Conservation (phyloP, 2,113 vertebrate species). For the Oryzias celebensis region DNA sequence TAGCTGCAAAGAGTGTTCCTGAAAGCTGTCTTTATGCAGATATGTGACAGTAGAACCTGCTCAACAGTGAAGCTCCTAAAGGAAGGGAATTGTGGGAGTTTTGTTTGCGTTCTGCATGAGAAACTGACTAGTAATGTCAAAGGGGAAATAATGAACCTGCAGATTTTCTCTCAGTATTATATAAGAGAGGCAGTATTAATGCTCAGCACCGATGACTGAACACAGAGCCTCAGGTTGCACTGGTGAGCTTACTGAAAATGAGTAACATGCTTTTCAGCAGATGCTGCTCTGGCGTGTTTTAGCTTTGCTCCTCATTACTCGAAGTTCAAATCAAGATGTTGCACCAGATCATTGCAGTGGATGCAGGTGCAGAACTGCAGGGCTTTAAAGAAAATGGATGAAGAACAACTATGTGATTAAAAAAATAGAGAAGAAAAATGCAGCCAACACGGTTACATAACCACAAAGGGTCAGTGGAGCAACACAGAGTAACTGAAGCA, state of each 20-base stretch:
- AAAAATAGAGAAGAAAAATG: too few relatives aligned
- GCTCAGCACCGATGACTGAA: slow-evolving; percentile 32
- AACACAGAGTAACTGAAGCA: too few relatives aligned
- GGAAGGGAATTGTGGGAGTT: slow-evolving; percentile 31
- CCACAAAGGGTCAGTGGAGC: too few relatives aligned
- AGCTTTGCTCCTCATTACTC: too few relatives aligned
- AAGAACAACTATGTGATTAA: too few relatives aligned
- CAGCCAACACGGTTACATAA: too few relatives aligned
- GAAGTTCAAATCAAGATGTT: too few relatives aligned
- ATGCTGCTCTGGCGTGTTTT: too few relatives aligned
- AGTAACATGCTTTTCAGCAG: background rate
- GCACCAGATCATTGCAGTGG: too few relatives aligned
- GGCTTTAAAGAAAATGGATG: too few relatives aligned
- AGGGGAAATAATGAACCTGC: slow-evolving; percentile 13
- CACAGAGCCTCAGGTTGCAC: slow-evolving; percentile 22
- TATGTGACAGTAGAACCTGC: slow-evolving; percentile 19
- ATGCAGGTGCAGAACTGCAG: too few relatives aligned
- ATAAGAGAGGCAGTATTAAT: slow-evolving; percentile 19
- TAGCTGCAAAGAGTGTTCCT: slow-evolving; percentile 8
- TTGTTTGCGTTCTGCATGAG: slow-evolving; percentile 1
- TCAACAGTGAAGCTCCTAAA: slow-evolving; percentile 9
- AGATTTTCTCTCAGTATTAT: slow-evolving; percentile 27
- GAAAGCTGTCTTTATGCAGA: slow-evolving; percentile 30
- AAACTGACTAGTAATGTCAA: slow-evolving; percentile 26
- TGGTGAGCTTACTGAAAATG: slow-evolving; percentile 4